Conservation (phyloP, 2,113 vertebrate species). For the Nycticorax nycticorax region DNA sequence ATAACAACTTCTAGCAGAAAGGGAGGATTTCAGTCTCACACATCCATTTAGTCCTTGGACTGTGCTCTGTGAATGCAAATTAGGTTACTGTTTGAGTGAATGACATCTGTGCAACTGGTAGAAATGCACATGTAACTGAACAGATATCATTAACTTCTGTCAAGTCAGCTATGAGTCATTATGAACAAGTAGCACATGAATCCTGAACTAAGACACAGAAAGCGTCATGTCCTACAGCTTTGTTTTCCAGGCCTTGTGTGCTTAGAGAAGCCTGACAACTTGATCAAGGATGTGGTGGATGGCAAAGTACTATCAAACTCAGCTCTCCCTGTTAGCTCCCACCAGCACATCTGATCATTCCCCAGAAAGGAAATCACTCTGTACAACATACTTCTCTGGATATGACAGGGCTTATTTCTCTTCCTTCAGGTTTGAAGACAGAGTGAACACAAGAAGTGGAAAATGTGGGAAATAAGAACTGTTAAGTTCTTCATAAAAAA, state of each 20-base stretch:
- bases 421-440: background rate
- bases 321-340: background rate
- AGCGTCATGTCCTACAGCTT: background rate
- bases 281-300: background rate
- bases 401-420: background rate
- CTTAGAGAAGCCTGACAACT: background rate
- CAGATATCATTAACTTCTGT: background rate
- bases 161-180: background rate
- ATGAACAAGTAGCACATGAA: background rate
- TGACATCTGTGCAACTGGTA: background rate
- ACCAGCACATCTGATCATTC: background rate
- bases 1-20: background rate
- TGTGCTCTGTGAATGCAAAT: slow-evolving; percentile 13
- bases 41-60: background rate
- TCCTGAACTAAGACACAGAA: background rate
- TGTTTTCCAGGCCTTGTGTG: background rate
- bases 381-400: background rate
- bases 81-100: background rate
- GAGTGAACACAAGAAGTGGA: background rate
- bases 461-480: background rate
- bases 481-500: background rate
- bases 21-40: background rate
- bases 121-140: background rate
- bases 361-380: background rate
- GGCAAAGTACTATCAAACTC: background rate